phyloP scores from a whole-genome alignment of 2,797 vertebrate genomes.

The Neoniphon sammara region DNA sequence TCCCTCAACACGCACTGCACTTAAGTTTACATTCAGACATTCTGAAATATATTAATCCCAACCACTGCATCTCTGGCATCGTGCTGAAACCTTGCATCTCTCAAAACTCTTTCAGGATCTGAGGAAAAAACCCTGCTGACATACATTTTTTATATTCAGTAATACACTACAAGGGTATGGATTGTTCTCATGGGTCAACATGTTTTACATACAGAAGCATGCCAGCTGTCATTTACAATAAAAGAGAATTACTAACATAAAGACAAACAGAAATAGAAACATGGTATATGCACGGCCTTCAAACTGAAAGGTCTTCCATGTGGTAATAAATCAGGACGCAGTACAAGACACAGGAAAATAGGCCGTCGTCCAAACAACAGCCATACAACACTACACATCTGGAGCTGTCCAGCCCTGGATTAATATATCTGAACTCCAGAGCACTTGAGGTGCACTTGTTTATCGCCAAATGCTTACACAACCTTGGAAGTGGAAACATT shows the following conservation, averaged over 20 bases:
- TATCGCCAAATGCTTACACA: slow-evolving; percentile 14
- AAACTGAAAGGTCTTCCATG: neutral
- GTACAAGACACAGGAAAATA: neutral
- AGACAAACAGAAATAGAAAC: no score
- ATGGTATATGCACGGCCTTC: neutral
- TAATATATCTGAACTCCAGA: slow-evolving; percentile 25
- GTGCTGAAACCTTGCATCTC: slow-evolving; percentile 18
- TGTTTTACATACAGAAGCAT: no score
- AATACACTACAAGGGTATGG: neutral
- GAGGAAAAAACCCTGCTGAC: neutral
- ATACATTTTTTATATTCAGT: neutral
- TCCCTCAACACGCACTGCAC: slow-evolving; percentile 26
- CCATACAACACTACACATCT: slow-evolving; percentile 17
- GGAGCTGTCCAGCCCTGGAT: slow-evolving; percentile 10
- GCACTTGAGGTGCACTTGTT: slow-evolving; percentile 17
- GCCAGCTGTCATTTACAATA: neutral
- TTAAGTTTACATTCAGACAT: slow-evolving; percentile 34
- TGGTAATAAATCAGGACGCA: neutral
- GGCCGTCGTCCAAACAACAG: slow-evolving; percentile 5
- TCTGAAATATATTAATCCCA: slow-evolving; percentile 40
- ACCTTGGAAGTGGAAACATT: slow-evolving; percentile 7
- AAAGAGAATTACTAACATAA: neutral
- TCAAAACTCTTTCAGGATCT: slow-evolving; percentile 11
- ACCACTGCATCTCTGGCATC: slow-evolving; percentile 3
- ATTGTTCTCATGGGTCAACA: neutral